phyloP scores from a whole-genome alignment of 2,113 vertebrate species.

The Salvelinus sp. region DNA sequence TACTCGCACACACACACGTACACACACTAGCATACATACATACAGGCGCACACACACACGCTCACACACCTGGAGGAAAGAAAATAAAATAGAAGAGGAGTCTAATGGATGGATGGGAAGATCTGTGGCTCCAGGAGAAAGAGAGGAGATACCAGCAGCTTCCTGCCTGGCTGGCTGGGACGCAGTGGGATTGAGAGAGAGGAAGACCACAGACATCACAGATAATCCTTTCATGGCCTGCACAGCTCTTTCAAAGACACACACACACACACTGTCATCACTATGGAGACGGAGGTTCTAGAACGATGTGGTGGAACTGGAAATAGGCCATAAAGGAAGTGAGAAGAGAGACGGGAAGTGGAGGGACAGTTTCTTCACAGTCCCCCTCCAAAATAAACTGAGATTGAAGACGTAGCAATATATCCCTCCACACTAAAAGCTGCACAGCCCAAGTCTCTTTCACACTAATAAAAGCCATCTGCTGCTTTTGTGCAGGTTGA shows the following conservation, averaged over 20 bases:
- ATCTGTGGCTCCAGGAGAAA: constrained; percentile 43
- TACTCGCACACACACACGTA: no score
- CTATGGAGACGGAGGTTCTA: constrained; percentile 31
- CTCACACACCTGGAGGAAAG: constrained; percentile 1
- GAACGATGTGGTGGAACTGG: constrained; percentile 34
- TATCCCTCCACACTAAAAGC: not conserved
- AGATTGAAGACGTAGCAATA: not conserved
- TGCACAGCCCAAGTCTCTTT: not conserved
- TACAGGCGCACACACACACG: no score
- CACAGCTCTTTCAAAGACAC: not conserved
- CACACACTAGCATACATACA: no score
- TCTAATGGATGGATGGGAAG: constrained; percentile 36
- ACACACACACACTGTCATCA: constrained; percentile 44
- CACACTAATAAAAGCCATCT: not conserved
- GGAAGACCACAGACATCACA: constrained; percentile 33
- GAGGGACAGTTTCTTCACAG: constrained; percentile 33
- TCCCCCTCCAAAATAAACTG: not conserved
- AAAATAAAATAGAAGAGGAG: no score
- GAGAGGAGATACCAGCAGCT: constrained; percentile 39
- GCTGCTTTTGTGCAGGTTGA: constrained; percentile 4
- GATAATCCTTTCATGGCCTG: not conserved
- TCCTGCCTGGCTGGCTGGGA: constrained; percentile 55
- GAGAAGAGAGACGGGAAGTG: constrained; percentile 54
- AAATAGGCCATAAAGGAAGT: constrained; percentile 57
- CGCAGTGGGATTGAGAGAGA: constrained; percentile 41